Conservation (phyloP, 2,888 invertebrate genomes). For the Nasonovia ribisnigri region DNA sequence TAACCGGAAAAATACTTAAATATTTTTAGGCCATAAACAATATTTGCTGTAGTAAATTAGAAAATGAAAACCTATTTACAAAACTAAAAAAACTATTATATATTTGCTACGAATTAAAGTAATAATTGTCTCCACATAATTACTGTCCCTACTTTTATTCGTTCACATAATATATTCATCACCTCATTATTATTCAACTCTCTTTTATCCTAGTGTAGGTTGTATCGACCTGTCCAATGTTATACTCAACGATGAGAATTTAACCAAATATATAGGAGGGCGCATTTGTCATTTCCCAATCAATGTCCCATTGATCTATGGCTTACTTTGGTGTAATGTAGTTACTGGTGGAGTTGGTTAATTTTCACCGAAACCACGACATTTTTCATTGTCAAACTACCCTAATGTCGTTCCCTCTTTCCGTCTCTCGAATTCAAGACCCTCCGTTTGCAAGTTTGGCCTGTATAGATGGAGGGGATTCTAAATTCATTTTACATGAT, state of each 20-base stretch:
- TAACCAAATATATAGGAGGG: slow-evolving; percentile 1
- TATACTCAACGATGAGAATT: slow-evolving; percentile 2
- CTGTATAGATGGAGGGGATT: slow-evolving; percentile 12
- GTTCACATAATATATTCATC: not conserved
- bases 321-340: not conserved
- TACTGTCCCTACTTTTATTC: not conserved
- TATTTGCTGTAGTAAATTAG: not conserved
- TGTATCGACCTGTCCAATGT: not conserved
- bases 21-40: not conserved
- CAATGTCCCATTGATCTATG: slow-evolving; percentile 42
- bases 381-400: slow-evolving; percentile 60
- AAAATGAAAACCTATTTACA: not conserved
- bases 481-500: slow-evolving; percentile 31
- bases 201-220: not conserved
- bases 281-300: slow-evolving; percentile 52
- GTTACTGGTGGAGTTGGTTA: slow-evolving; percentile 31
- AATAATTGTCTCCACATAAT: not conserved
- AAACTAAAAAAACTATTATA: no score
- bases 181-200: slow-evolving; percentile 32
- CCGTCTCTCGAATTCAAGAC: slow-evolving; percentile 29
- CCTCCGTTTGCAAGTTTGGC: slow-evolving; percentile 21
- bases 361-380: slow-evolving; percentile 37
- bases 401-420: slow-evolving; percentile 34
- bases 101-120: not conserved
- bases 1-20: not conserved